phyloP scores from a whole-genome alignment of 1,140 invertebrate genomes.

The Mercenaria mercenaria region DNA sequence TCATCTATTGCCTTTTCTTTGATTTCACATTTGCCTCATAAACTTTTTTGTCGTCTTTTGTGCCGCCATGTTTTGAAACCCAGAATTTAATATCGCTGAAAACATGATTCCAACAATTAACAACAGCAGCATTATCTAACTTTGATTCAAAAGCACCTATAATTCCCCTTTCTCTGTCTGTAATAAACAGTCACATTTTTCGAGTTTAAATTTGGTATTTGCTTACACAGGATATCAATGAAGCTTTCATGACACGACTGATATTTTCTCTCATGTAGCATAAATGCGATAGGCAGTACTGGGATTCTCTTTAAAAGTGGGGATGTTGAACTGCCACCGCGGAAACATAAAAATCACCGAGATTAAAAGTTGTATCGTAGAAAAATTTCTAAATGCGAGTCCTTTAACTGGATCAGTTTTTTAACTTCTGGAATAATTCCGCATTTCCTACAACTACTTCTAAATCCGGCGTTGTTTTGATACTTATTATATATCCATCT shows the following conservation, averaged over 20 bases:
- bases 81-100: conserved; percentile 43
- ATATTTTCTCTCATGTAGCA: conserved; percentile 48
- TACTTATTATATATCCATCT: conserved; percentile 41
- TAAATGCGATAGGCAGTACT: conserved; percentile 36
- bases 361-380: conserved; percentile 47
- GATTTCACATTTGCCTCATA: conserved; percentile 42
- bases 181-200: conserved; percentile 2
- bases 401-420: conserved; percentile 45
- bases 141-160: conserved; percentile 18
- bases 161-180: conserved; percentile 20
- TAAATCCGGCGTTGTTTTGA: conserved; percentile 43
- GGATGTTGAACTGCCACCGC: conserved; percentile 40
- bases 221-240: background rate
- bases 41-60: conserved; percentile 17
- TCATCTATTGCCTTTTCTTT: conserved; percentile 31
- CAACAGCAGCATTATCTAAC: background rate
- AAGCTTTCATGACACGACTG: conserved; percentile 35
- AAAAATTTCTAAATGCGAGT: conserved; percentile 26
- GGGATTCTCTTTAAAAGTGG: conserved; percentile 45
- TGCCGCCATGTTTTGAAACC: conserved; percentile 36
- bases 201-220: conserved; percentile 49
- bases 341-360: conserved; percentile 44
- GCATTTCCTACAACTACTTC: conserved; percentile 32
- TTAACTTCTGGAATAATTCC: conserved; percentile 36
- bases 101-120: conserved; percentile 45